Conservation (phyloP, 1,140 invertebrate species). For the Eriocheir sinensis region DNA sequence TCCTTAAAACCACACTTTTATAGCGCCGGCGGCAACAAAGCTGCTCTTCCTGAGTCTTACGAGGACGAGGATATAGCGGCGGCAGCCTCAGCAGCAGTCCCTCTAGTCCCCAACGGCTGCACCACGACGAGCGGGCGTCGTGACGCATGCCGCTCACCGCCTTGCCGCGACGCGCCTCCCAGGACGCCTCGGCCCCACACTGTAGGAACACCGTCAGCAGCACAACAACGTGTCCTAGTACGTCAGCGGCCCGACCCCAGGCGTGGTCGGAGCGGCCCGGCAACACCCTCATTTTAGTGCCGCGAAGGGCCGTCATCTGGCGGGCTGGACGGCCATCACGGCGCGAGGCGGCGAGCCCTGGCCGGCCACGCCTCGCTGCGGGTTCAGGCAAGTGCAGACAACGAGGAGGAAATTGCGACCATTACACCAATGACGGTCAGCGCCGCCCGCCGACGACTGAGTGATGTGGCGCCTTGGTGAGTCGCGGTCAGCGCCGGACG, state of each 20-base stretch:
- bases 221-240: background rate
- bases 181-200: background rate
- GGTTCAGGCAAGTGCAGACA: constrained; percentile 39
- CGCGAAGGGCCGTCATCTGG: constrained; percentile 26
- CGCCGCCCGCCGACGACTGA: background rate
- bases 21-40: constrained; percentile 16
- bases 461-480: background rate
- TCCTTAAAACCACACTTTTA: constrained; percentile 47
- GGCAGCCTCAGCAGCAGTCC: background rate
- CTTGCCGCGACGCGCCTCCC: background rate
- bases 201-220: background rate
- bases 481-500: background rate
- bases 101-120: background rate
- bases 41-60: constrained; percentile 12
- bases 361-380: background rate
- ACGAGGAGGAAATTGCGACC: constrained; percentile 33
- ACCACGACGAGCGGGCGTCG: background rate
- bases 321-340: background rate
- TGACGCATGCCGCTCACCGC: background rate
- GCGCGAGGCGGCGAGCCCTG: background rate
- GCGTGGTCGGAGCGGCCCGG: background rate
- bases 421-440: constrained; percentile 5
- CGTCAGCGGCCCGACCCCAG: background rate
- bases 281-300: background rate
- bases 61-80: background rate